These are phyloP conservation scores for Epizoanthus illoricatus DNA, from an alignment of 92 coral and sea anemone genomes.

Conservation along the genomic window DNA sequence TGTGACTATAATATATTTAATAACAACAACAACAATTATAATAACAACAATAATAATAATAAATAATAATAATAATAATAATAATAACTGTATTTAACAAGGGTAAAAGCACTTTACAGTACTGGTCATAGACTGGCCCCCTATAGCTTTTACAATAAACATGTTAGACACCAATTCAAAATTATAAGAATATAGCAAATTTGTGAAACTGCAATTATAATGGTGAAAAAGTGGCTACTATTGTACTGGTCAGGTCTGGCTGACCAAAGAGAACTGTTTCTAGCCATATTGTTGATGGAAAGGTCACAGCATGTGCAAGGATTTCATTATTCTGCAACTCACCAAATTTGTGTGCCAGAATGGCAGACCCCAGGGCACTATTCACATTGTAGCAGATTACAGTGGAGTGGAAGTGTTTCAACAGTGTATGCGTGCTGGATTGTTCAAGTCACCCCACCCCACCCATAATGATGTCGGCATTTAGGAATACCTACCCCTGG, in stretches of 20 bases:
- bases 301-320: not conserved
- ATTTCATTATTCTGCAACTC: not conserved
- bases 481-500: constrained; percentile 63
- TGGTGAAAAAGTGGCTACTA: not conserved
- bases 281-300: too few relatives aligned
- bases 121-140: too few relatives aligned
- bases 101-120: too few relatives aligned
- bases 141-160: too few relatives aligned
- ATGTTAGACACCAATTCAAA: not conserved
- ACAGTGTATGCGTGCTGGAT: constrained; percentile 64
- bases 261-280: too few relatives aligned
- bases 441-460: constrained; percentile 50
- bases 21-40: too few relatives aligned
- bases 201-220: too few relatives aligned
- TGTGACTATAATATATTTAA: too few relatives aligned
- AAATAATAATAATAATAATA: too few relatives aligned
- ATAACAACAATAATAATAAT: too few relatives aligned
- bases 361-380: constrained; percentile 64
- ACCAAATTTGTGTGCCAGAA: not conserved
- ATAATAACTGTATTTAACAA: too few relatives aligned
- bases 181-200: too few relatives aligned
- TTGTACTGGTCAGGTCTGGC: not conserved
- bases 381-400: constrained; percentile 62
- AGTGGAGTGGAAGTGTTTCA: constrained; percentile 60
- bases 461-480: not conserved